A percentile compares a stretch with the other conserved stretches of the same genome.
Evolutionary conservation across 2,797 vertebrate species (phyloP).

Genomic region (Helicolenus hilgendorfi): DNA sequence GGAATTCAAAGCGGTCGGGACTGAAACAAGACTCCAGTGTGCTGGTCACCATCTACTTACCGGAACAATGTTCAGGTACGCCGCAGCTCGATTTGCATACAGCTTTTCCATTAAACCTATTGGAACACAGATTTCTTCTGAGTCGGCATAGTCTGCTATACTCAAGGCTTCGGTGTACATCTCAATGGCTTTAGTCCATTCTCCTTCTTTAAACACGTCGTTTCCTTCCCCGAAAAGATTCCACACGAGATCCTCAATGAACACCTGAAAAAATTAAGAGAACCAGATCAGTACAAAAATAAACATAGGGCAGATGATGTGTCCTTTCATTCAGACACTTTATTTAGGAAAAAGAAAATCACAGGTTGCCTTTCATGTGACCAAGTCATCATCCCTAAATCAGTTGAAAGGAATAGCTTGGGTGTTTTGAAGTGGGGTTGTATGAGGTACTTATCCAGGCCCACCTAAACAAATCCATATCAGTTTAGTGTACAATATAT

Average conservation of each 20-base stretch:
- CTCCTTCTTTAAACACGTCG: slow-evolving; percentile 93
- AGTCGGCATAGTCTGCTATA: slow-evolving; percentile 95
- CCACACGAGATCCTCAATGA: slow-evolving; percentile 94
- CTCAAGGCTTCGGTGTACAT: slow-evolving; percentile 96
- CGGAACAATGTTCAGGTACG: slow-evolving; percentile 94
- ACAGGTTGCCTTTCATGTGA: not conserved
- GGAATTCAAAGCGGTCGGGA: not conserved
- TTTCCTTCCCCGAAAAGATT: slow-evolving; percentile 98
- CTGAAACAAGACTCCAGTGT: not conserved
- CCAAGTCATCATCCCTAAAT: not conserved
- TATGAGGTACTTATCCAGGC: not conserved
- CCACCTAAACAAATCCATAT: not conserved
- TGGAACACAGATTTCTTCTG: slow-evolving; percentile 94
- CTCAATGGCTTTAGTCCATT: slow-evolving; percentile 94
- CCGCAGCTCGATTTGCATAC: slow-evolving; percentile 95
- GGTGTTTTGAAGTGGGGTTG: not conserved
- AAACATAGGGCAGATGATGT: too few species aligned
- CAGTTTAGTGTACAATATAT: not conserved
- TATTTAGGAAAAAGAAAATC: not conserved
- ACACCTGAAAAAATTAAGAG: slow-evolving; percentile 88
- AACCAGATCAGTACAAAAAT: not conserved
- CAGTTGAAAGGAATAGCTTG: not conserved
- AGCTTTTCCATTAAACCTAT: slow-evolving; percentile 93
- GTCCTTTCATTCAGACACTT: not conserved
- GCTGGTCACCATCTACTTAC: slow-evolving; percentile 65